A percentile compares a stretch with the other conserved stretches of the same genome.
phyloP scores from a whole-genome alignment of 2,888 invertebrate species.

The Exocentrus adspersus region DNA sequence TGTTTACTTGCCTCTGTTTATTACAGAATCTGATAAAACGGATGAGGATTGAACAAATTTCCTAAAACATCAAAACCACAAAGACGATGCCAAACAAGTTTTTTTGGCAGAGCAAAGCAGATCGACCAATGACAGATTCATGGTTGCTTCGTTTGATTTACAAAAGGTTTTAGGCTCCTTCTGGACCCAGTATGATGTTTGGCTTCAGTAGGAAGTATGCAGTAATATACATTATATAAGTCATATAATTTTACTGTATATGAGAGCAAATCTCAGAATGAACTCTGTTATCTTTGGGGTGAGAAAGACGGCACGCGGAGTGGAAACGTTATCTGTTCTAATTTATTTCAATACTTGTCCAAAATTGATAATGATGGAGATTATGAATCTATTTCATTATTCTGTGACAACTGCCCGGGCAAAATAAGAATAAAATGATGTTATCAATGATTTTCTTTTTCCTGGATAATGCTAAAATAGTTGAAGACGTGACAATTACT shows the following conservation, averaged over 20 bases:
- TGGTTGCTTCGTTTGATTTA: conserved; percentile 36
- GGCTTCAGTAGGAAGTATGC: conserved; percentile 49
- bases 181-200: conserved; percentile 43
- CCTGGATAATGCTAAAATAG: neutral
- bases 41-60: neutral
- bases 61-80: neutral
- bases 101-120: conserved; percentile 1
- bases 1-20: conserved; percentile 16
- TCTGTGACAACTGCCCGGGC: conserved; percentile 24
- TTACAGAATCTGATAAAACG: neutral
- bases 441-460: conserved; percentile 6
- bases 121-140: neutral
- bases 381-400: conserved; percentile 24
- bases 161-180: conserved; percentile 48
- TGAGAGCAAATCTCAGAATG: conserved; percentile 27
- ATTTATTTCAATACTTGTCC: too few species aligned
- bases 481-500: neutral
- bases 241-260: conserved; percentile 51
- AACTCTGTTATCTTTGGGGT: too few species aligned
- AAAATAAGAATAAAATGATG: conserved; percentile 20
- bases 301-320: too few species aligned
- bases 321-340: too few species aligned
- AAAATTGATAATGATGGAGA: conserved; percentile 42
- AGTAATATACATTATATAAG: too few species aligned
- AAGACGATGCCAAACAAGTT: neutral